Conservation (phyloP, 2,888 invertebrate genomes). For the Quadroppia sp. region DNA sequence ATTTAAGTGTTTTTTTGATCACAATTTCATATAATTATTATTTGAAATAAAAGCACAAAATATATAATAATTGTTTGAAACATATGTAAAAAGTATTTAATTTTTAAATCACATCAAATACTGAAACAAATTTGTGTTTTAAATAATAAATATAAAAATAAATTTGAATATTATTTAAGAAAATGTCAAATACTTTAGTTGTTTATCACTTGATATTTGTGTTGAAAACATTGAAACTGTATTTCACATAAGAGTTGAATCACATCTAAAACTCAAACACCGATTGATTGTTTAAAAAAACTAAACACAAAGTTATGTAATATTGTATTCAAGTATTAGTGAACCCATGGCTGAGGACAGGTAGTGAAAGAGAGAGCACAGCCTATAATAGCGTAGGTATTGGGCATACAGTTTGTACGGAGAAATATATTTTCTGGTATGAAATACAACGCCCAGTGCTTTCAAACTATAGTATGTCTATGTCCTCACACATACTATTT, state of each 20-base stretch:
- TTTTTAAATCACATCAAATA: background rate
- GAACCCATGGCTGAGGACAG: background rate
- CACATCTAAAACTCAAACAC: background rate
- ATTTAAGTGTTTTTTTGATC: background rate
- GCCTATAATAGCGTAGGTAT: background rate
- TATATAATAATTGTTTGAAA: background rate
- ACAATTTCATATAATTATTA: background rate
- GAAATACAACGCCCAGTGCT: constrained; percentile 26
- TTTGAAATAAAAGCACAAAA: background rate
- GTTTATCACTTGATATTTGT: background rate
- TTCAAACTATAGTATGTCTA: no score
- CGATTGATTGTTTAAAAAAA: background rate
- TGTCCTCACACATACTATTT: background rate
- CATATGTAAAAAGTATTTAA: constrained; percentile 12
- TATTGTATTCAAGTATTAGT: background rate
- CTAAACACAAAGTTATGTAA: constrained; percentile 2
- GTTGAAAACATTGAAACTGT: background rate
- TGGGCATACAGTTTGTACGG: background rate
- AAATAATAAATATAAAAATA: constrained; percentile 2
- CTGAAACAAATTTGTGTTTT: background rate
- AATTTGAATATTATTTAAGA: background rate
- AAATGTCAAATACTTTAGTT: background rate
- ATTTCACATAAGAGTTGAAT: background rate
- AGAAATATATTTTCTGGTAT: background rate
- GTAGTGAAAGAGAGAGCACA: background rate